Conservation (phyloP, 2,888 invertebrate species). For the Diadegma fenestrale region DNA sequence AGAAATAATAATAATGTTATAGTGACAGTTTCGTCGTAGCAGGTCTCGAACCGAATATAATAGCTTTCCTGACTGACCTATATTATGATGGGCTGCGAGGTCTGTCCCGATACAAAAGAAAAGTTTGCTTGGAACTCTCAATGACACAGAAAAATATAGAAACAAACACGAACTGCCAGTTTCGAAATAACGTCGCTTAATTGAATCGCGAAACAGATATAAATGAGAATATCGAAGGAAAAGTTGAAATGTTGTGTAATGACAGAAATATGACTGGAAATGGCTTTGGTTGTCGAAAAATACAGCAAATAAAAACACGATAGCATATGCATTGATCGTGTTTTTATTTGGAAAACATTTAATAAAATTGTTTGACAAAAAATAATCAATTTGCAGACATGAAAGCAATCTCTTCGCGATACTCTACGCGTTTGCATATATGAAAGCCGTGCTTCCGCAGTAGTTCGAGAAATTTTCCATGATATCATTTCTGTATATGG, state of each 20-base stretch:
- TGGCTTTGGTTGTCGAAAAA: background rate
- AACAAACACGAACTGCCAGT: background rate
- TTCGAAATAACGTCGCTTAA: background rate
- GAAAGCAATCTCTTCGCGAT: background rate
- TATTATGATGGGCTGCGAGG: slow-evolving; percentile 8
- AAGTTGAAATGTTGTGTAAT: background rate
- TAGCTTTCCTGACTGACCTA: slow-evolving; percentile 27
- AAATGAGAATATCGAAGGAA: slow-evolving; percentile 5
- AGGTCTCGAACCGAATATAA: slow-evolving; percentile 21
- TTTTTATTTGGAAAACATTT: background rate
- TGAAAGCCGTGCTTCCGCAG: background rate
- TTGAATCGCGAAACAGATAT: slow-evolving; percentile 4
- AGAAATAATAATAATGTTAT: slow-evolving; percentile 34
- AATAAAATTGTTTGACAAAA: no score
- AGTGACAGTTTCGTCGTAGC: slow-evolving; percentile 17
- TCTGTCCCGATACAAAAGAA: slow-evolving; percentile 16
- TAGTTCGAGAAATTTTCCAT: background rate
- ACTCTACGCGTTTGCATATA: background rate
- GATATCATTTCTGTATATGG: background rate
- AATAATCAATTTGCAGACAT: no score
- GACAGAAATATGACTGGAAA: slow-evolving; percentile 1
- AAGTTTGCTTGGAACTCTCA: slow-evolving; percentile 1
- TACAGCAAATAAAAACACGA: background rate
- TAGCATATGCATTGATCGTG: background rate
- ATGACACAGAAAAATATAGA: slow-evolving; percentile 9